phyloP scores from a whole-genome alignment of 2,113 vertebrate genomes.

The Oncorhynchus tshawytscha region DNA sequence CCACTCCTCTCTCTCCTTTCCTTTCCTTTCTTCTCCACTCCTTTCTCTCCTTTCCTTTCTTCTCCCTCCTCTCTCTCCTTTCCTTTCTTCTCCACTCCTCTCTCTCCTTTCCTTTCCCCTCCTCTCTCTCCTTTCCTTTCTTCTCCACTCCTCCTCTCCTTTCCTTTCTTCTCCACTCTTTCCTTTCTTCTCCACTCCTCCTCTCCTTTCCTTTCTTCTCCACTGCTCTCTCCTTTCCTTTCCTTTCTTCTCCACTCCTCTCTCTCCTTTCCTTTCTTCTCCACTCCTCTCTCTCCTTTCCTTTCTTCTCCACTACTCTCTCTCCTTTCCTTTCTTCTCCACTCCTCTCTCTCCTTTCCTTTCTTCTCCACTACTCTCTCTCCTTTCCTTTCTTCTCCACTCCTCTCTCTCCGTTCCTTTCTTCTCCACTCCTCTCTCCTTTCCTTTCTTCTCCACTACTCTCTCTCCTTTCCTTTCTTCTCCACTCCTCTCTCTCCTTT shows the following conservation, averaged over 20 bases:
- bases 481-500: too few relatives aligned
- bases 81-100: constrained; percentile 7
- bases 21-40: too few relatives aligned
- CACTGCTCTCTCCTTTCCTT: constrained; percentile 16
- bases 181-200: not conserved
- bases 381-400: not conserved
- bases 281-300: too few relatives aligned
- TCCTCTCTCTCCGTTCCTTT: not conserved
- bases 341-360: not conserved
- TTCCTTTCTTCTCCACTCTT: not conserved
- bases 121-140: not conserved
- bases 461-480: not conserved
- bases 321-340: not conserved
- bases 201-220: not conserved
- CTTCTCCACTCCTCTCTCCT: constrained; percentile 10
- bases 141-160: too few relatives aligned
- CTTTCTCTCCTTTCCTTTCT: not conserved
- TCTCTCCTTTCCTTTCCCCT: not conserved
- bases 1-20: too few relatives aligned
- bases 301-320: constrained; percentile 9
- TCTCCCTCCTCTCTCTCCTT: too few relatives aligned
- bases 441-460: not conserved
- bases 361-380: too few relatives aligned
- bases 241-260: not conserved
- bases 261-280: not conserved